Evolutionary conservation across 2,113 vertebrate genomes (phyloP), one percentile per base, ranked within the genome.

Genomic region (Gnathonemus echidnorhynchus): DNA sequence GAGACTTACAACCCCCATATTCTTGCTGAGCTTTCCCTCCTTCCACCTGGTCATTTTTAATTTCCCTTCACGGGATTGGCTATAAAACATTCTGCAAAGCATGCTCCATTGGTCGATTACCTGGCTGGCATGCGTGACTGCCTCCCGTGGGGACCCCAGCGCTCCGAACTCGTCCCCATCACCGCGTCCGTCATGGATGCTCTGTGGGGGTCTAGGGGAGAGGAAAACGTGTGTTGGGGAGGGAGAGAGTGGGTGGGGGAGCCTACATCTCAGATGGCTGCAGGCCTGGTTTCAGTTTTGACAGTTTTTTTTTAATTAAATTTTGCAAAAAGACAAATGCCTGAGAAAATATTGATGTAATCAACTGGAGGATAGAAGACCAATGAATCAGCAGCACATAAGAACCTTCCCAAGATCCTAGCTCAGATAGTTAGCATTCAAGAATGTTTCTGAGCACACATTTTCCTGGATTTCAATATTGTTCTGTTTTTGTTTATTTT

Each of bases 151-250:
- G 97, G 96, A 94, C 95, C 95, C 98, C 97, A 98, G 89, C 95
- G 97, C 93, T 95, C 96, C 0, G 97, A 95, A 92, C 95, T 95
- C 92, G 92, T 94, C 17, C 97, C 97, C 94, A 98, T 95, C 92
- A 98, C 97, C 0, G 98, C 93, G 93, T 99, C 96, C 0, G 98
- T 98, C 98, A 99, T 99, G 93, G 84, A 92, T 21, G 88, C 91
- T 19, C 91, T 90, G 49, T 87, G 85, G 88, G 91, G 92, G 89
- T 89, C 93, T 93, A 19, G 83, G 8, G 19, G 15, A 45, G 35
- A 70, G 42, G 45, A 85, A 9, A 48, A 19, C 0, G 83, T 10
- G 39, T 17, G 15, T 45, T 48, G 83, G 3, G 17, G 35, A 45
- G 70, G 80, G 80, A 85, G 8, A 48, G 39, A 7, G 80, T 10